Conservation (phyloP, 1,140 invertebrate genomes). For the Rhagoletis pomonella region DNA sequence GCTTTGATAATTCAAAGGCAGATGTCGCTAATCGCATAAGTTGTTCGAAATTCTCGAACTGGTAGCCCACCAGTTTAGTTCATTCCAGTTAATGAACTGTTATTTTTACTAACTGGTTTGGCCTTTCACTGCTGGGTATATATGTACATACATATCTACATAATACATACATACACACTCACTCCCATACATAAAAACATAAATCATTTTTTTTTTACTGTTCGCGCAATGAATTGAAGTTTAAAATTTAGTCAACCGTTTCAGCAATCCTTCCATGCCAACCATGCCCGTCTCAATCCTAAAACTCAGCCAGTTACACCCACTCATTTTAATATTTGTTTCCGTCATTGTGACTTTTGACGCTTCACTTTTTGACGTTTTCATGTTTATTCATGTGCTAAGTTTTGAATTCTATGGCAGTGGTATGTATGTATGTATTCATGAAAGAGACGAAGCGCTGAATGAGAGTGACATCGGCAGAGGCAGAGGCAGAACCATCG, state of each 20-base stretch:
- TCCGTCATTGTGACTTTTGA: constrained; percentile 42
- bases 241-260: constrained; percentile 28
- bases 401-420: constrained; percentile 43
- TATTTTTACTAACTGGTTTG: too few relatives aligned
- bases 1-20: too few relatives aligned
- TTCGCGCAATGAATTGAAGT: constrained; percentile 34
- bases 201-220: neutral
- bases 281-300: neutral
- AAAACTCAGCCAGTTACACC: neutral
- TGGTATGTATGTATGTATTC: neutral
- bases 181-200: neutral
- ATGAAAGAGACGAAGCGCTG: neutral
- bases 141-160: neutral
- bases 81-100: neutral
- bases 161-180: neutral
- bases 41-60: too few relatives aligned
- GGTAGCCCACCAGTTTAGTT: too few relatives aligned
- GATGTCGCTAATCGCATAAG: too few relatives aligned
- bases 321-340: constrained; percentile 47
- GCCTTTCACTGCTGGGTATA: neutral
- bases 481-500: neutral
- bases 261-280: neutral
- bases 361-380: constrained; percentile 52
- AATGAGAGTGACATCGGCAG: neutral
- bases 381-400: constrained; percentile 51